phyloP scores from a whole-genome alignment of 37 sponge, comb jelly and placozoan species.

The Halisarca cf. caerulea region DNA sequence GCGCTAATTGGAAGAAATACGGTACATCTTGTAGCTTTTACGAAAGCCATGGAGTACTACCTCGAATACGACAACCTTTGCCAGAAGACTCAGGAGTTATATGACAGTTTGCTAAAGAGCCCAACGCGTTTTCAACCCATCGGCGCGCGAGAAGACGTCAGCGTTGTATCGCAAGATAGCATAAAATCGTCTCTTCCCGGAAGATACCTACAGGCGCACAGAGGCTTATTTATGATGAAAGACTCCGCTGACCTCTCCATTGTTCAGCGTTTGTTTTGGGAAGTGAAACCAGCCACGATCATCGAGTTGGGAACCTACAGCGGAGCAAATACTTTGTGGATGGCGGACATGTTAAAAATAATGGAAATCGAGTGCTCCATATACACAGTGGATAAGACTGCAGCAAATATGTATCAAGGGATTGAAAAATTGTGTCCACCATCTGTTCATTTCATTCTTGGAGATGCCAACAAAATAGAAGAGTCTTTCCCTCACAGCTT shows the following conservation, averaged over 20 bases:
- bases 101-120: constrained; percentile 7
- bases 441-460: constrained; percentile 54
- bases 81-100: background rate
- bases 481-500: constrained; percentile 39
- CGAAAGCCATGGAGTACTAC: too few relatives aligned
- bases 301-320: constrained; percentile 70
- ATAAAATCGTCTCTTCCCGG: background rate
- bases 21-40: too few relatives aligned
- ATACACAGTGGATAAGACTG: constrained; percentile 61
- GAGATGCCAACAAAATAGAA: constrained; percentile 48
- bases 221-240: constrained; percentile 30
- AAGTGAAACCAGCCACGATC: constrained; percentile 49
- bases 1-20: too few relatives aligned
- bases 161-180: constrained; percentile 25
- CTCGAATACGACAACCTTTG: too few relatives aligned
- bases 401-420: constrained; percentile 23
- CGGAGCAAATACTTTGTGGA: constrained; percentile 63
- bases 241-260: constrained; percentile 27
- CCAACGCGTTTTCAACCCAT: constrained; percentile 55
- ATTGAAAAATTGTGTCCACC: constrained; percentile 38
- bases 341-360: constrained; percentile 39
- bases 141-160: constrained; percentile 48
- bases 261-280: constrained; percentile 39
- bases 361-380: constrained; percentile 28
- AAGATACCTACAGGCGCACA: constrained; percentile 29